Evolutionary conservation across 2,797 vertebrate species (phyloP), one percentile per base, ranked within the genome.

Genomic region (Manis pentadactyla): DNA sequence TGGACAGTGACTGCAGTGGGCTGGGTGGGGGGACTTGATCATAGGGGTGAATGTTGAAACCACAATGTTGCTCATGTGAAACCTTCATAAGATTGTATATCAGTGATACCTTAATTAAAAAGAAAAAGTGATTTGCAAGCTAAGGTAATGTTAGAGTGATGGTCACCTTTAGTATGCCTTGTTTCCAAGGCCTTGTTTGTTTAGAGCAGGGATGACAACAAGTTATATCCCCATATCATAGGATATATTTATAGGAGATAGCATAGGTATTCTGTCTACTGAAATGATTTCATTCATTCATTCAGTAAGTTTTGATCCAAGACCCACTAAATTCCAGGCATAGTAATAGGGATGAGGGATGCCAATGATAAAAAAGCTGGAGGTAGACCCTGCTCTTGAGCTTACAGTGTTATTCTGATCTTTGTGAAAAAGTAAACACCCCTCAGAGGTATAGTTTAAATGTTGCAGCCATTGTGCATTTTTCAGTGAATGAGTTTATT

Each of bases 351-450:
- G 73, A 84, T 34, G 63, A 90, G 19, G 23, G 27, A 46, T 46
- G 34, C 23, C 37, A 5, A 0, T 29, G 23, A 66, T 25, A 39
- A 68, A 64, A 64, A 88, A 68, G 9, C n/a, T 8, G n/a, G 19
- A 7, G 61, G n/a, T 37, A 27, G 29, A 92, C 63, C 21, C 17
- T 77, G 18, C 46, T 73, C 49, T 83, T 29, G 13, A 37, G 18
- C 55, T 69, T 92, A 14, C 0, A 31, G 1, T 93, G 75, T 74
- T 88, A 51, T 61, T 55, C 53, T 55, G 34, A 69, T 93, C 77
- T 87, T 93, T 74, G 37, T 93, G 78, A 69, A 63, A 90, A 81
- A 94, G 29, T 39, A 79, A 84, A 49, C 39, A 27, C n/a, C 19
- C 15, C 23, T 29, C 49, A 15, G 55, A 87, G 18, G 15, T 69